These are phyloP conservation scores for Tetrao urogallus DNA, from an alignment of 2,113 vertebrate species.

Conservation along the genomic window DNA sequence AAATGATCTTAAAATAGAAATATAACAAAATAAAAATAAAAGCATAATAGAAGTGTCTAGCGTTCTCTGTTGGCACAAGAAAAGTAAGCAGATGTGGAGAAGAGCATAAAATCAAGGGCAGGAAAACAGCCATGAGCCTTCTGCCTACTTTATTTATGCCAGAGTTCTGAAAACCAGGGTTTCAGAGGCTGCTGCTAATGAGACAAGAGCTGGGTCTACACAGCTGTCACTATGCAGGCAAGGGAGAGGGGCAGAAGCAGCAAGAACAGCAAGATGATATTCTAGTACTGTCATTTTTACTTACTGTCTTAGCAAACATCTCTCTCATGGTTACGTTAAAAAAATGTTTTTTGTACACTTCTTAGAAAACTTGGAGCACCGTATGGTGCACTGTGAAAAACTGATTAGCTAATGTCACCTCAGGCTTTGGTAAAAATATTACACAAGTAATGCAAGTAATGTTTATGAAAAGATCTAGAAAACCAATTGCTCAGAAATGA, in stretches of 20 bases:
- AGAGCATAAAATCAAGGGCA: conserved; percentile 10
- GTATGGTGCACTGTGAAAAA: not conserved
- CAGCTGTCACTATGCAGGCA: conserved; percentile 32
- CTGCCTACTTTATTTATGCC: conserved; percentile 51
- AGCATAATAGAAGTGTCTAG: not conserved
- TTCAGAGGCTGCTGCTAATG: conserved; percentile 45
- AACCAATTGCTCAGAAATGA: not conserved
- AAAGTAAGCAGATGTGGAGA: conserved; percentile 44
- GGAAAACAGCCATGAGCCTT: conserved; percentile 21
- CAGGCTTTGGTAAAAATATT: not conserved
- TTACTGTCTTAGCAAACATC: not conserved
- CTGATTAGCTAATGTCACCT: not conserved
- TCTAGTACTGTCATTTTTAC: not conserved
- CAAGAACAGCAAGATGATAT: not conserved
- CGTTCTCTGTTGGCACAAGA: not conserved
- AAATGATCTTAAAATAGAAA: not conserved
- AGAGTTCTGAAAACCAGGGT: conserved; percentile 20
- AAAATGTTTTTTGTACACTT: not conserved
- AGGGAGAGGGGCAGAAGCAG: not conserved
- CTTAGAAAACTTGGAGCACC: not conserved
- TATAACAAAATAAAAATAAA: not conserved
- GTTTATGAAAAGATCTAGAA: not conserved
- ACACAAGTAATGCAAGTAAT: not conserved
- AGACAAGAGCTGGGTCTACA: conserved; percentile 4
- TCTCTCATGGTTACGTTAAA: not conserved